A percentile compares a stretch with the other conserved stretches of the same genome.
phyloP scores from a whole-genome alignment of 2,797 vertebrate genomes.

The Neoniphon sammara region DNA sequence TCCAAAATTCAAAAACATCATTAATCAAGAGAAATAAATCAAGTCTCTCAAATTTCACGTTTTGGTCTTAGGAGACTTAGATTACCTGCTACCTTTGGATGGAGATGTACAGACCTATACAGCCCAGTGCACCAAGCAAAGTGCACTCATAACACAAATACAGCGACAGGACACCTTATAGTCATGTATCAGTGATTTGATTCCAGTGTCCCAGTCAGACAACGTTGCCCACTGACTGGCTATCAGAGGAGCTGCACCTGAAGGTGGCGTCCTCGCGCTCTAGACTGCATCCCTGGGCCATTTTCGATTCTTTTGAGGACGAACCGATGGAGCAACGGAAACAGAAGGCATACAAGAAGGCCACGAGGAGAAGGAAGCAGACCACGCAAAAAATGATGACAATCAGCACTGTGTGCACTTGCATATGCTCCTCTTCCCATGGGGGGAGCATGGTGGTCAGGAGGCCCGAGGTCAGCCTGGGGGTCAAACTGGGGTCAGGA shows the following conservation, averaged over 20 bases:
- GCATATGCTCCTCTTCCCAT: conserved; percentile 57
- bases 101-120: background rate
- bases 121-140: background rate
- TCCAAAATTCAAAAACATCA: background rate
- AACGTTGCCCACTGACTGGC: conserved; percentile 70
- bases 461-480: conserved; percentile 2
- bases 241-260: conserved; percentile 76
- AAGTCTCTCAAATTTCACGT: background rate
- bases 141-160: background rate
- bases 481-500: conserved; percentile 12
- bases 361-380: conserved; percentile 81
- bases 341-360: conserved; percentile 81
- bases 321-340: conserved; percentile 77
- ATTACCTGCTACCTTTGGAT: background rate
- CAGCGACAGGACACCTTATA: background rate
- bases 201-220: conserved; percentile 64
- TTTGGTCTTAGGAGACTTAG: background rate
- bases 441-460: conserved; percentile 40
- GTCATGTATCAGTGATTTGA: conserved; percentile 24
- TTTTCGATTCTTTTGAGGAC: conserved; percentile 49
- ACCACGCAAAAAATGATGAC: conserved; percentile 78
- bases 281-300: conserved; percentile 45
- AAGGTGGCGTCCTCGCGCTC: conserved; percentile 82
- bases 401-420: conserved; percentile 75
- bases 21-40: background rate